Evolutionary conservation across 1,140 invertebrate species (phyloP).

Genomic region (Drosophila kurseongensis): DNA sequence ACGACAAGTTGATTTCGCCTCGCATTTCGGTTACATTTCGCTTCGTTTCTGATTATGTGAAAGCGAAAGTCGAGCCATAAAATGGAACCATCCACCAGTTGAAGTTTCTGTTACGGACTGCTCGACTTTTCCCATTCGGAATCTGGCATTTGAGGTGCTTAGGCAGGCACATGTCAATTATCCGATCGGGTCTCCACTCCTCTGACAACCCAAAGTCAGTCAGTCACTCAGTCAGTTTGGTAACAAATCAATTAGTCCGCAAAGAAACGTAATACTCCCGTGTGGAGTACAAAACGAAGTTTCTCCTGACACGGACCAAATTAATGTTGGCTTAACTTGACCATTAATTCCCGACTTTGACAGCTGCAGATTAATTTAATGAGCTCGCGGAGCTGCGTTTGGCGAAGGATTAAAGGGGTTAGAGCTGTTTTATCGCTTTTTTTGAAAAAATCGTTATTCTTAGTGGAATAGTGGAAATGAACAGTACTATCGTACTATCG

Average conservation of each 20-base stretch:
- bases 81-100: slow-evolving; percentile 62
- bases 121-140: slow-evolving; percentile 19
- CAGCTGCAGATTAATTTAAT: slow-evolving; percentile 23
- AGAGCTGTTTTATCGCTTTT: background rate
- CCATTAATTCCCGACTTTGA: slow-evolving; percentile 23
- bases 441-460: too few species aligned
- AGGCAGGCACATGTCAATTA: slow-evolving; percentile 61
- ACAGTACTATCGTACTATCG: too few species aligned
- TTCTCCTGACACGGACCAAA: slow-evolving; percentile 3
- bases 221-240: slow-evolving; percentile 20
- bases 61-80: slow-evolving; percentile 49
- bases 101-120: slow-evolving; percentile 11
- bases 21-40: slow-evolving; percentile 29
- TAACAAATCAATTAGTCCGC: slow-evolving; percentile 44
- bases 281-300: slow-evolving; percentile 13
- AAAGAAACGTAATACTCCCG: background rate
- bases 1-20: slow-evolving; percentile 61
- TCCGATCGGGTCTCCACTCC: slow-evolving; percentile 16
- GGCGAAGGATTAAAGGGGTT: background rate
- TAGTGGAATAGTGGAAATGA: too few species aligned
- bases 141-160: slow-evolving; percentile 17
- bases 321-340: slow-evolving; percentile 15
- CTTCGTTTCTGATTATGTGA: slow-evolving; percentile 16
- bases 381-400: slow-evolving; percentile 1
- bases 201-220: slow-evolving; percentile 26